Base-by-base conservation (phyloP, 92 coral and sea anemone species). In the Scolanthus callimorphus region DNA sequence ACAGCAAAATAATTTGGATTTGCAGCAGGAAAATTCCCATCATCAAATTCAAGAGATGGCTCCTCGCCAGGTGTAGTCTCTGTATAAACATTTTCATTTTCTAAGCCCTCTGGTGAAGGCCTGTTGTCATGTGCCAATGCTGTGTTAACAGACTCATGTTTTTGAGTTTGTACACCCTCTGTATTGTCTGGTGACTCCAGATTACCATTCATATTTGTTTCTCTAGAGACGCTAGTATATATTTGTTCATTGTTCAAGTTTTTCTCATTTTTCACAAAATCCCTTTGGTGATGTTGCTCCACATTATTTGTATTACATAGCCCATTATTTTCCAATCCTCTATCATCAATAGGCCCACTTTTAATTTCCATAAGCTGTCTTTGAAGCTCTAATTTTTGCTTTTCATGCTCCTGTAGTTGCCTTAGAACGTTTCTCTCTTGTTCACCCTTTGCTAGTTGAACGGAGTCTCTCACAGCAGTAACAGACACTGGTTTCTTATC, bases 361-460 rank as follows among this genome's bases (percentile, higher is more conserved):
- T 46, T 44, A 37, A 27, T 61, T 47, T 89, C 87, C 31, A 83
- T 59, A 20, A 94, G 81, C 60, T 89, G 88, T 8, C 69, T 76
- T 27, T 86, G 84, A 3, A 89, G 73, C 54, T 89, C 97, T 41
- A 44, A 60, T 19, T 89, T 85, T 25, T 80, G 84, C 27, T 61
- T 79, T 41, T 89, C 72, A 55, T 94, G 91, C 17, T 86, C 95
- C 60, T 89, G 96, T 12, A 94, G 81, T 26, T 77, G 87, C 51
- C 63, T 71, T 25, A 84, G 51, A 17, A 94, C 94, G 47, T 58
- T 51, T n/a, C 75, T 62, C 29, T 89, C 87, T 62, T 94, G 99
- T 24, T 84, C 75, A 38, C 71, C 68, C 59, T 83, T 78, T 2
- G 67, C 46, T 20, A 37, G 48, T 31, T 74, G 71, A 60, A 90